Evolutionary conservation across 35 echinoderm and acorn worm genomes (phyloP).

Genomic region (Acanthaster planci): DNA sequence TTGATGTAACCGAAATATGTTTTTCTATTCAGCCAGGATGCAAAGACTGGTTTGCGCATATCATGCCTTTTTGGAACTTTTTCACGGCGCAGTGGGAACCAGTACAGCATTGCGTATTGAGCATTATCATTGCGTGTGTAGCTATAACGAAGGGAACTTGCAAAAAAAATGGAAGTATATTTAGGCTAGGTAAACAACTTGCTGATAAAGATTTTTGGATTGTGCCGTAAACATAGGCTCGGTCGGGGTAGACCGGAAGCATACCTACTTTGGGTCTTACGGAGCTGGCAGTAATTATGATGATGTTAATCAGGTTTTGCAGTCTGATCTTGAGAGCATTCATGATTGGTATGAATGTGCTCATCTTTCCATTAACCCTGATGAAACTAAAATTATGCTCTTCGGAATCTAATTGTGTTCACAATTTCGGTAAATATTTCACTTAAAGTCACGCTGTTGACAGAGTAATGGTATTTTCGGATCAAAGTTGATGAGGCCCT

Average conservation of each 20-base stretch:
- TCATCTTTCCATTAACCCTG: constrained; percentile 5
- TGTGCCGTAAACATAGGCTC: too few relatives aligned
- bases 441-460: not conserved
- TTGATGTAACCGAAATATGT: too few relatives aligned
- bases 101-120: not conserved
- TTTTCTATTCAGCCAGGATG: too few relatives aligned
- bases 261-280: not conserved
- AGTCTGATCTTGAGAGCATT: not conserved
- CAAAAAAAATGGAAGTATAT: not conserved
- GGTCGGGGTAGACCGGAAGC: too few relatives aligned
- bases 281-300: not conserved
- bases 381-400: not conserved
- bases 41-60: too few relatives aligned
- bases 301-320: not conserved
- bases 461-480: not conserved
- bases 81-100: too few relatives aligned
- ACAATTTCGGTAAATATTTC: not conserved
- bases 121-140: not conserved
- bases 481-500: not conserved
- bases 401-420: not conserved
- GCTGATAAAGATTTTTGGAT: too few relatives aligned
- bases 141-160: not conserved
- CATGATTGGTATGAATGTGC: not conserved
- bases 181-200: too few relatives aligned
- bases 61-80: too few relatives aligned